Evolutionary conservation across 2,797 vertebrate species (phyloP), one percentile per base, ranked within the genome.

Genomic region (Halcyon smyrnensis): DNA sequence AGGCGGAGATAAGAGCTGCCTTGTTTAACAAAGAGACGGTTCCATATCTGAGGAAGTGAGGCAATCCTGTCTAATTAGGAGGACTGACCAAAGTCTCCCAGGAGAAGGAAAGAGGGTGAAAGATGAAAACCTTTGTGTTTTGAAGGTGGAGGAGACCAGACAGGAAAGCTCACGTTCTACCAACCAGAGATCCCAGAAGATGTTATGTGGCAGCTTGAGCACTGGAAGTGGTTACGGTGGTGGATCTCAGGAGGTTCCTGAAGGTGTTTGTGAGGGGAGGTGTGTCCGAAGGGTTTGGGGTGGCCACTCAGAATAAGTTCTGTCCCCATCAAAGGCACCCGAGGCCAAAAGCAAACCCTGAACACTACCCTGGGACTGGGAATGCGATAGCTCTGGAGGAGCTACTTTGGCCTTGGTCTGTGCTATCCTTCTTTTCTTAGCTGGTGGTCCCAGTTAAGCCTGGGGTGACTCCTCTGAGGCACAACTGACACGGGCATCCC

Each of bases 31-130:
- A 92, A 94, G 78, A 73, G 63, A 76, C 77, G 3, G 93, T 90
- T 87, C 93, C 91, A 51, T 46, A 43, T 15, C 89, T 54, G 34
- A 76, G 96, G 96, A 97, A 97, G 67, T 84, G 93, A 96, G 78
- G 84, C 86, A 87, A 79, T 9, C 56, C 74, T 43, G 36, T 4
- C 90, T 88, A 14, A 87, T 91, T 84, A 43, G 17, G 65, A 34
- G 7, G n/a, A 21, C 2, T 5, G 69, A 50, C 63, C 78, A 32
- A 86, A 75, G 78, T 3, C 87, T 94, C 92, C 84, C 78, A 60
- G 59, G 91, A 94, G 93, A 75, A 78, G 30, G 27, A 90, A 86
- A 74, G 36, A 88, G 7, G 88, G 76, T 59, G 48, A 84, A 92
- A 88, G 95, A 84, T 75, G 14, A 68, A 88, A 91, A 74, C 19